Conservation (phyloP, 2,113 vertebrate genomes). For the Nothoprocta pentlandii region DNA sequence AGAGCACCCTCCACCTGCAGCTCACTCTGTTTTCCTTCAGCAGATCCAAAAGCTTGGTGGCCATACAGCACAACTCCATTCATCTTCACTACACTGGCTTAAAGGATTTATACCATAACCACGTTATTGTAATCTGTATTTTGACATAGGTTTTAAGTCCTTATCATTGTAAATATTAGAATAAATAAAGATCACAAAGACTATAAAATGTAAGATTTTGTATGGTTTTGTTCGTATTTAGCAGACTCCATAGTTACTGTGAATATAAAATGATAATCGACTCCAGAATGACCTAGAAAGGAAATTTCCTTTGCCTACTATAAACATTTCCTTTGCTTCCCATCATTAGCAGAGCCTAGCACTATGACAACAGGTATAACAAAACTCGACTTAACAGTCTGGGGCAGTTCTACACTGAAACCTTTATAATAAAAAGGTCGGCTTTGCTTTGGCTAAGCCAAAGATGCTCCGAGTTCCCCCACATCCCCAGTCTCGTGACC, state of each 20-base stretch:
- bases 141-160: background rate
- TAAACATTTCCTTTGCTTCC: background rate
- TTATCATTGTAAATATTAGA: background rate
- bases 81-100: background rate
- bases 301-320: background rate
- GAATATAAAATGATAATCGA: background rate
- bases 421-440: rapidly evolving
- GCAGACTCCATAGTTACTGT: background rate
- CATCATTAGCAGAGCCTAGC: background rate
- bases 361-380: background rate
- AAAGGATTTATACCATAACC: background rate
- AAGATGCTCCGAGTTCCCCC: background rate
- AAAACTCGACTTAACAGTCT: background rate
- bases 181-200: background rate
- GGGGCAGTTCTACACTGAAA: background rate
- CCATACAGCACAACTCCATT: background rate
- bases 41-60: no score
- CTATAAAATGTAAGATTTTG: no score
- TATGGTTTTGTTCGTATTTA: background rate
- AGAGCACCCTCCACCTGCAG: no score
- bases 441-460: background rate
- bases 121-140: background rate
- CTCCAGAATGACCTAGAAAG: background rate
- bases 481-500: no score
- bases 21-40: no score